Base-by-base conservation (phyloP, 2,888 invertebrate species). In the Thysanoteuthis rhombus region DNA sequence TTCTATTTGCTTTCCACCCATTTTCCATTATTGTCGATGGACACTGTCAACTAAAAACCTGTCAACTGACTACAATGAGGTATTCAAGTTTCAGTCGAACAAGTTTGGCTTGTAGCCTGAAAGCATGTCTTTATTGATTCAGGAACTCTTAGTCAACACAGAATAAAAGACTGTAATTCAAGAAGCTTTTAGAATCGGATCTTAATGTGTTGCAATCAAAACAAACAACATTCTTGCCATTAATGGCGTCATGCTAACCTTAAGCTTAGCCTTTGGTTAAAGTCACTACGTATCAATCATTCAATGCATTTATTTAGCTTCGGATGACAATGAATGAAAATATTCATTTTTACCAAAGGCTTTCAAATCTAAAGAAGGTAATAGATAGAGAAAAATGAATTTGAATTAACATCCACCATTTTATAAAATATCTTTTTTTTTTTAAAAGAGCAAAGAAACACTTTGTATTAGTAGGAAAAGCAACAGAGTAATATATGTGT, bases 141-240 rank as follows among this genome's bases (percentile, higher is more conserved):
- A n/a, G 75, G 75, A 36, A 75, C n/a, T 75, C 75, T 75, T 75
- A n/a, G 75, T n/a, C 75, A n/a, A 75, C 75, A 75, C 75, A n/a
- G 75, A 75, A 75, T 75, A 75, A 75, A 75, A 75, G 75, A 75
- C 75, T 75, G 75, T 75, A 75, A 75, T 75, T 75, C n/a, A 75
- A 75, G 75, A 75, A 75, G 75, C 75, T 75, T 75, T 75, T 75
- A 75, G 75, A 75, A 75, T 75, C 75, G n/a, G 75, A 75, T 75
- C 75, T 75, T n/a, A 75, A 75, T 75, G 75, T 75, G n/a, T 36
- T 75, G 16, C 75, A n/a, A 36, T 75, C 75, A n/a, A n/a, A 75
- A 36, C 36, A 75, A 75, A 75, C 75, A n/a, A 75, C 36, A 75
- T 75, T 36, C 75, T 75, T 75, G 36, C n/a, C 16, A 36, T 36